Evolutionary conservation across 2,113 vertebrate species (phyloP).

Genomic region (Gulo gulo): DNA sequence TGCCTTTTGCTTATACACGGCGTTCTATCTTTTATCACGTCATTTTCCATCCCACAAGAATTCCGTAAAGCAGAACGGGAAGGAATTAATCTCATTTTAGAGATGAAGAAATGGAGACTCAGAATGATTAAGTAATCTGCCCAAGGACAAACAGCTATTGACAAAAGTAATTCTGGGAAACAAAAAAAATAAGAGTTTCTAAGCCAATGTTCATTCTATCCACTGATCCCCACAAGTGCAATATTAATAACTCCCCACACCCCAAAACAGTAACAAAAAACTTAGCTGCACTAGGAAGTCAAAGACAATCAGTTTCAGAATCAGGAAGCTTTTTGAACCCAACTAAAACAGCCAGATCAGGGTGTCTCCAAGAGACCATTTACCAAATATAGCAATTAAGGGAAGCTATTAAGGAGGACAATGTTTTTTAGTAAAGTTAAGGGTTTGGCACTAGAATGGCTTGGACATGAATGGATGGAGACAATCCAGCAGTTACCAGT

Average conservation of each 20-base stretch:
- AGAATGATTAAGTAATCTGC: neutral
- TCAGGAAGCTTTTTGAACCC: slow-evolving; percentile 56
- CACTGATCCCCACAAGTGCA: neutral
- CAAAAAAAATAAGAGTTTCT: slow-evolving; percentile 23
- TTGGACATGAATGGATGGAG: slow-evolving; percentile 70
- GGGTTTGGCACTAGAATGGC: slow-evolving; percentile 62
- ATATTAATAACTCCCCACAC: neutral
- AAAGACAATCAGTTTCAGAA: slow-evolving; percentile 42
- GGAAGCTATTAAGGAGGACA: slow-evolving; percentile 34
- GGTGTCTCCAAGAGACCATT: slow-evolving; percentile 58
- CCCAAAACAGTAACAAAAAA: neutral
- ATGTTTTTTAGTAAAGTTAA: slow-evolving; percentile 53
- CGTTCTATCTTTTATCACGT: neutral
- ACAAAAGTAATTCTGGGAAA: neutral
- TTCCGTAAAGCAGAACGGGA: neutral
- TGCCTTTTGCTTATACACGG: neutral
- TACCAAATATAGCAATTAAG: slow-evolving; percentile 52
- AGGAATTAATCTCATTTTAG: neutral
- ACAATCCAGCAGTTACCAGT: slow-evolving; percentile 68
- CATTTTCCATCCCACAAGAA: slow-evolving; percentile 8
- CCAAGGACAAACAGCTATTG: slow-evolving; percentile 24
- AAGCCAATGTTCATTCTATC: neutral
- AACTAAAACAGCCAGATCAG: slow-evolving; percentile 60
- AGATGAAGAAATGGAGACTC: neutral
- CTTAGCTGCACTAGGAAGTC: neutral